Percentiles rank a stretch among this genome's conserved stretches.
These are phyloP conservation scores for Hystrix cristata DNA, from an alignment of 2,113 vertebrate genomes.

Conservation along the genomic window DNA sequence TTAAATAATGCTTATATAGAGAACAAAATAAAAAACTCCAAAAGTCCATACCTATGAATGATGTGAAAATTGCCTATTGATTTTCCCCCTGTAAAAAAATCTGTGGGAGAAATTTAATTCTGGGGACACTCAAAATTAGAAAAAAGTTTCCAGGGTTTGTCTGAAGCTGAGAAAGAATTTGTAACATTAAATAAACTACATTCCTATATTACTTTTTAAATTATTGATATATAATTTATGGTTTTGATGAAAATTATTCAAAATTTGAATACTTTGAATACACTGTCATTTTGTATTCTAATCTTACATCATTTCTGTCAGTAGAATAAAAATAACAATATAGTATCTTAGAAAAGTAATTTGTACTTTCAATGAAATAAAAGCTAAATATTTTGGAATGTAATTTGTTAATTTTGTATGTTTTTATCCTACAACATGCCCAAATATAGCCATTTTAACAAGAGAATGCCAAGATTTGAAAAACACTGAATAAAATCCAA, in stretches of 20 bases:
- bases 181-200: background rate
- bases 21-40: background rate
- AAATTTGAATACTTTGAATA: background rate
- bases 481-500: background rate
- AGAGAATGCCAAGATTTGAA: background rate
- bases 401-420: background rate
- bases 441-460: background rate
- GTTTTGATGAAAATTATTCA: constrained; percentile 44
- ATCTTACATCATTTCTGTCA: background rate
- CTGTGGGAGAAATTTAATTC: background rate
- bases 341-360: constrained; percentile 4
- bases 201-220: background rate
- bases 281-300: background rate
- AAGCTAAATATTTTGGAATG: background rate
- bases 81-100: background rate
- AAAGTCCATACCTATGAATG: background rate
- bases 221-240: background rate
- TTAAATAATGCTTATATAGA: background rate
- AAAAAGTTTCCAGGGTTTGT: background rate
- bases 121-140: background rate
- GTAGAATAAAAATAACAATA: background rate
- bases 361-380: background rate
- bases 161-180: background rate
- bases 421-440: background rate
- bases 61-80: background rate